Percentiles rank a stretch among this genome's conserved stretches.
Conservation (phyloP, 2,113 vertebrate genomes). For the Perca flavescens region DNA sequence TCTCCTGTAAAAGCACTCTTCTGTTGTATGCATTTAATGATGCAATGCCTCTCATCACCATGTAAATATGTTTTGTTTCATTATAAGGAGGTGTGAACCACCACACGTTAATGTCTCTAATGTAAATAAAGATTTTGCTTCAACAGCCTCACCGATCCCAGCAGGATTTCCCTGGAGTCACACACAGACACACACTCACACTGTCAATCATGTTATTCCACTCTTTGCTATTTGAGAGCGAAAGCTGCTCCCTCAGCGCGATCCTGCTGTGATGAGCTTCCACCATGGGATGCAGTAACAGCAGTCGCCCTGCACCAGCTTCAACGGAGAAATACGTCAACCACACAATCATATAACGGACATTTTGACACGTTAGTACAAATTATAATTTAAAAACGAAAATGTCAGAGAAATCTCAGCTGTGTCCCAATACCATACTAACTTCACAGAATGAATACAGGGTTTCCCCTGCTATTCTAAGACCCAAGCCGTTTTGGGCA, state of each 20-base stretch:
- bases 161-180: not conserved
- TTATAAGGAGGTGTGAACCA: not conserved
- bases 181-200: not conserved
- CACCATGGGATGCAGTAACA: not conserved
- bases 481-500: too few relatives aligned
- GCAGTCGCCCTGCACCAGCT: not conserved
- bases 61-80: not conserved
- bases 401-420: not conserved
- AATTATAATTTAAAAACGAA: not conserved
- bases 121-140: not conserved
- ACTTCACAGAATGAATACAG: too few relatives aligned
- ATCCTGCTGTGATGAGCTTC: not conserved
- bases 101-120: not conserved
- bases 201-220: conserved; percentile 29
- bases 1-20: not conserved
- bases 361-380: not conserved
- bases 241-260: conserved; percentile 7
- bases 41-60: not conserved
- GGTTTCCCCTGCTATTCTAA: too few relatives aligned
- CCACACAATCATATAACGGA: not conserved
- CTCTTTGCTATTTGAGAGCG: conserved; percentile 13
- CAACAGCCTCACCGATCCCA: not conserved
- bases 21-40: not conserved
- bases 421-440: not conserved
- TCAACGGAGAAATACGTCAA: not conserved